Base-by-base conservation (phyloP, 2,888 invertebrate genomes). In the Incurvaria masculella region DNA sequence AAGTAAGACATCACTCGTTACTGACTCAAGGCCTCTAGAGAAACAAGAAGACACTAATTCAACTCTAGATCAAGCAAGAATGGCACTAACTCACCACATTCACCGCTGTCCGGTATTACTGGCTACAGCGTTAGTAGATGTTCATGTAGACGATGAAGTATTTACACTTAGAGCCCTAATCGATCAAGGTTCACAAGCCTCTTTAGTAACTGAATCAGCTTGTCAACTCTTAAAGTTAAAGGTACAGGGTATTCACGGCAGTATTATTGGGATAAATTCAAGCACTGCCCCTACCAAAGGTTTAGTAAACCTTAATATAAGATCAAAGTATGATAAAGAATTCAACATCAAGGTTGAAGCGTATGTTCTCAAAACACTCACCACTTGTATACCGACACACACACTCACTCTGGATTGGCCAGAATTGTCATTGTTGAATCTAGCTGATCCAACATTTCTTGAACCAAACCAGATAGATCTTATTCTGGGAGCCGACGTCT, bases 161-260 rank as follows among this genome's bases (percentile, higher is more conserved):
- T 52, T 53, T 41, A 44, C 51, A 42, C 51, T 55, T 48, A 52
- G 56, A 47, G 54, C 53, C 27, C 50, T 57, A 38, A 52, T 58
- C 49, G 55, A 58, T 47, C 57, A 57, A 49, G 58, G 57, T 2
- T 58, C 57, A 38, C 54, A 56, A 49, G 58, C 57, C 45, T 55
- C 58, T 40, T 57, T 58, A 40, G 48, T 58, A 14, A 48, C 54
- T 21, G 53, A 51, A 44, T 51, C 52, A 46, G 51, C 48, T 43
- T 54, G 52, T 6, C 49, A 55, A 42, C 42, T 55, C n/a, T 54
- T 56, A 38, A 48, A 53, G 4, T 42, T 57, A 42, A 48, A 42
- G 33, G 52, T 42, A 48, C 52, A 50, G 1, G 46, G 45, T 16
- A 54, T 55, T 45, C 52, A 51, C 17, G 53, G 53, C 42, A 44